phyloP scores from a whole-genome alignment of 2,888 invertebrate genomes.

The Heteromurus nitidus region DNA sequence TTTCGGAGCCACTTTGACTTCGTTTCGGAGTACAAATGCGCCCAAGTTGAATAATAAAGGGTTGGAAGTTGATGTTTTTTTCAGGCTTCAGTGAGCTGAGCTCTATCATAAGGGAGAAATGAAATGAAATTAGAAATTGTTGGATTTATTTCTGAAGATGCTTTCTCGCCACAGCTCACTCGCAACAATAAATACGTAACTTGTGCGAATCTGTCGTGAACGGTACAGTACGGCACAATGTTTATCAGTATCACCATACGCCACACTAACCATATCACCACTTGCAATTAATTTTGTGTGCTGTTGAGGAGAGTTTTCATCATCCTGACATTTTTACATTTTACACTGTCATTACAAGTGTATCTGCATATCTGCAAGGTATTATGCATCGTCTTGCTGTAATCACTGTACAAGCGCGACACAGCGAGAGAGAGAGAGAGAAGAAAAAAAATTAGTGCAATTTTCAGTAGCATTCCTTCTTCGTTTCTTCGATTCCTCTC shows the following conservation, averaged over 20 bases:
- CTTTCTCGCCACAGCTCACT: no score
- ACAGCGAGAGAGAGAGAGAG: background rate
- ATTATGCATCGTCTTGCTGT: background rate
- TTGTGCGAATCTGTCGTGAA: no score
- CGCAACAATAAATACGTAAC: no score
- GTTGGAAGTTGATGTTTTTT: no score
- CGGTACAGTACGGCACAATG: constrained; percentile 4
- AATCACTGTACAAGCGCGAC: background rate
- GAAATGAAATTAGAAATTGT: no score
- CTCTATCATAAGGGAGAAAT: no score
- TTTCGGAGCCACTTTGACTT: constrained; percentile 9
- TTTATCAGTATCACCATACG: no score
- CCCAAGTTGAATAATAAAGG: no score
- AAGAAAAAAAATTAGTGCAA: constrained; percentile 25
- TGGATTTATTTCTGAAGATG: no score
- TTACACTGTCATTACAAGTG: constrained; percentile 31
- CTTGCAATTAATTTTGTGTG: constrained; percentile 21
- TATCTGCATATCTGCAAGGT: background rate
- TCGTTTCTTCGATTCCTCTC: background rate
- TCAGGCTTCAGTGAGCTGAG: no score
- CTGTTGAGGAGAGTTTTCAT: constrained; percentile 9
- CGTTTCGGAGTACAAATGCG: no score
- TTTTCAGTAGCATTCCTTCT: constrained; percentile 12
- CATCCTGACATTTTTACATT: constrained; percentile 43
- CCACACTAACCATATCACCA: background rate